Evolutionary conservation across 2,797 vertebrate genomes (phyloP).

Genomic region (Neoniphon sammara): DNA sequence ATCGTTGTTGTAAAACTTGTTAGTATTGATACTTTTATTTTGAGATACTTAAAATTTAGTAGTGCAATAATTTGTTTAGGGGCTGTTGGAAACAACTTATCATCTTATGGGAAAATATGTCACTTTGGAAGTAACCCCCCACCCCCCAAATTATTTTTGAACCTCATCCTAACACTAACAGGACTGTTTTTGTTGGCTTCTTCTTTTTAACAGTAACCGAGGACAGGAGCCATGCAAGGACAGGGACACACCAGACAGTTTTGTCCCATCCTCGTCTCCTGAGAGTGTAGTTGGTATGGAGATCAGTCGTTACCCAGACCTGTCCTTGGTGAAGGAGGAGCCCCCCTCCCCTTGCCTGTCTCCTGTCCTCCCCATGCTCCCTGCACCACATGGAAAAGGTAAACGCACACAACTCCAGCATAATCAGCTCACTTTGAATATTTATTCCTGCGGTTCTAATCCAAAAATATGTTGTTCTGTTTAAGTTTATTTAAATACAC

Average conservation of each 20-base stretch:
- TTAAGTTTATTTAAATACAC: background rate
- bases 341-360: slow-evolving; percentile 91
- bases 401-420: slow-evolving; percentile 14
- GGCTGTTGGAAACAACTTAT: no score
- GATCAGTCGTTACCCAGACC: slow-evolving; percentile 94
- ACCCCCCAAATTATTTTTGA: no score
- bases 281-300: slow-evolving; percentile 97
- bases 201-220: slow-evolving; percentile 74
- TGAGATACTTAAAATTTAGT: no score
- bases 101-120: no score
- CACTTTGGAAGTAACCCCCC: no score
- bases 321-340: slow-evolving; percentile 94
- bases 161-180: background rate
- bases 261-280: slow-evolving; percentile 97
- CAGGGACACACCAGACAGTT: slow-evolving; percentile 96
- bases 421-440: slow-evolving; percentile 12
- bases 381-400: slow-evolving; percentile 93
- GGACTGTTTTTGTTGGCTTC: background rate
- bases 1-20: background rate
- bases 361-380: slow-evolving; percentile 94
- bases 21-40: background rate
- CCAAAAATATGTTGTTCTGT: slow-evolving; percentile 11
- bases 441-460: background rate
- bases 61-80: no score
- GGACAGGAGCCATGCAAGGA: slow-evolving; percentile 93